Base-by-base conservation (phyloP, 1,140 invertebrate species). In the Dendrolimus punctatus region DNA sequence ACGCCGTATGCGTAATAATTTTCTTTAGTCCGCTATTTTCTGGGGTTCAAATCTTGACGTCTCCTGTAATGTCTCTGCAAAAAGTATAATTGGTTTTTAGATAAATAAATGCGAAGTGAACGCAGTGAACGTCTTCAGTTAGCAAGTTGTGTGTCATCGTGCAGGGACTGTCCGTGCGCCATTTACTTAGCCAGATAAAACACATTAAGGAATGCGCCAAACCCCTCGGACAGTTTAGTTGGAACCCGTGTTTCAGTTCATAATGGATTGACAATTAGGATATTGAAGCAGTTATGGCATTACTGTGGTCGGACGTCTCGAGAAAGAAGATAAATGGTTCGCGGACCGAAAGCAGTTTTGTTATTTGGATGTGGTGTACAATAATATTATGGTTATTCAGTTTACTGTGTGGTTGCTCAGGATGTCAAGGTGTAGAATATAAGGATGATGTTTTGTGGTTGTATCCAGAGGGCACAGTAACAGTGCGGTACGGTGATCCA, bases 311-410 rank as follows among this genome's bases (percentile, higher is more conserved):
- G 58, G 62, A 68, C 70, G 60, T 57, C 39, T 69, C 60, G 55
- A 66, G 51, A 71, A 71, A 64, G 53, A 79, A 83, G 71, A 76
- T 68, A 51, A 70, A 65, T 64, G 65, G 66, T 62, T 67, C 60
- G 39, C 66, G 61, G 57, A 79, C 69, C 60, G 66, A 66, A 60
- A 69, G 67, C 42, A 68, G 68, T 54, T 73, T 74, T 43, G 62
- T 60, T 53, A 70, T 66, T 62, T 78, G 78, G 78, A 71, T 81
- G 65, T 81, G 73, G 71, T 77, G 70, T 62, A 73, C 74, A 51
- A 40, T 81, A 56, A 53, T 82, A 46, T 65, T 76, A 60, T 74
- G 73, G 66, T 71, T 75, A 38, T 66, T 81, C 60, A 71, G 68
- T 66, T 68, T 85, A 54, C 80, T 79, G 10, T 73, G 73, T 48